Percentiles rank a stretch among this genome's conserved stretches.
These are phyloP conservation scores for Labroides dimidiatus DNA, from an alignment of 2,797 vertebrate genomes.

Conservation along the genomic window DNA sequence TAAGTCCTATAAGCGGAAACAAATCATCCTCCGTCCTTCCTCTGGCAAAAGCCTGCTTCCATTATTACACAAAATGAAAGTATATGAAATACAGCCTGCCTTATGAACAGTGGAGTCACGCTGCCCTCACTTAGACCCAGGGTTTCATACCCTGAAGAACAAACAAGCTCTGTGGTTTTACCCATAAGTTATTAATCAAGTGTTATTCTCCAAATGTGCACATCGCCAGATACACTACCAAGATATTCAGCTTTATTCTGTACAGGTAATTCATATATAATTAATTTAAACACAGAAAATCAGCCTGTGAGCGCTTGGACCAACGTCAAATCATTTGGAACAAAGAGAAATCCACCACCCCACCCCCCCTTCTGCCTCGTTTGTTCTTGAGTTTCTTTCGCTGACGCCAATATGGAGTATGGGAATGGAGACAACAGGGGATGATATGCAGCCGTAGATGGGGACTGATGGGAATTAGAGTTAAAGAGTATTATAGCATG, in stretches of 20 bases:
- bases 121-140: not conserved
- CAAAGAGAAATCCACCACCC: not conserved
- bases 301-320: not conserved
- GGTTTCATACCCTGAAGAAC: not conserved
- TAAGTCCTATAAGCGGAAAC: conserved; percentile 61
- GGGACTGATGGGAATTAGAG: not conserved
- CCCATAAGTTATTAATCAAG: conserved; percentile 5
- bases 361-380: not conserved
- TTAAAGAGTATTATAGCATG: not conserved
- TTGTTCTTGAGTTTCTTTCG: not conserved
- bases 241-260: not conserved
- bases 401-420: not conserved
- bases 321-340: not conserved
- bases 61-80: conserved; percentile 32
- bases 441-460: not conserved
- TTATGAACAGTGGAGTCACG: not conserved
- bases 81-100: conserved; percentile 9
- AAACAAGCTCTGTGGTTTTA: conserved; percentile 3
- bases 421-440: not conserved
- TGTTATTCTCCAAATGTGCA: not conserved
- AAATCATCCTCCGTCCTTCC: conserved; percentile 55
- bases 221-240: not conserved
- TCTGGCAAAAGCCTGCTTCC: conserved; percentile 24
- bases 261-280: not conserved
- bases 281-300: conserved; percentile 1